Conservation (phyloP, 2,888 invertebrate genomes). For the Odontothrips loti region DNA sequence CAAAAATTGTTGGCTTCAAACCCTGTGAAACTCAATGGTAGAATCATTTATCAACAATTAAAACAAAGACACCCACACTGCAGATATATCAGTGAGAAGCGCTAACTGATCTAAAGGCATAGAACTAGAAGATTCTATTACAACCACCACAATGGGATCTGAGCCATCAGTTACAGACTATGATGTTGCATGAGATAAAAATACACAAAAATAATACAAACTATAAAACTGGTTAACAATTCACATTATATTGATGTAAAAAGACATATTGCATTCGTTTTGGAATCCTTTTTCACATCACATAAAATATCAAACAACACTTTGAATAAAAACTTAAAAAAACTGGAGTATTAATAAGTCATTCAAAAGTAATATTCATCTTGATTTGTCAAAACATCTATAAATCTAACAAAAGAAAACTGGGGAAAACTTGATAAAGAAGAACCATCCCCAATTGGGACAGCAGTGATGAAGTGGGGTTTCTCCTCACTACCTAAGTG, state of each 20-base stretch:
- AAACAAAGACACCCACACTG: not conserved
- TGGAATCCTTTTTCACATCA: not conserved
- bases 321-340: not conserved
- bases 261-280: not conserved
- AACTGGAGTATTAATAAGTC: not conserved
- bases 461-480: not conserved
- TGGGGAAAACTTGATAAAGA: not conserved
- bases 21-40: not conserved
- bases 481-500: not conserved
- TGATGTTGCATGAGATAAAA: not conserved
- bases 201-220: not conserved
- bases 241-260: not conserved
- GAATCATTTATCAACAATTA: not conserved
- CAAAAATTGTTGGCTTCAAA: not conserved
- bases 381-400: not conserved
- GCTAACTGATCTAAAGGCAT: not conserved
- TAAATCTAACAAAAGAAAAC: conserved; percentile 8
- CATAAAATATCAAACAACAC: not conserved
- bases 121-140: not conserved
- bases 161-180: not conserved
- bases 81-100: no score
- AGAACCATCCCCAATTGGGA: not conserved
- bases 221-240: conserved; percentile 6
- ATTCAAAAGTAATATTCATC: not conserved
- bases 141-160: not conserved